phyloP scores from a whole-genome alignment of 2,113 vertebrate genomes.

The Melanocharis versteri region DNA sequence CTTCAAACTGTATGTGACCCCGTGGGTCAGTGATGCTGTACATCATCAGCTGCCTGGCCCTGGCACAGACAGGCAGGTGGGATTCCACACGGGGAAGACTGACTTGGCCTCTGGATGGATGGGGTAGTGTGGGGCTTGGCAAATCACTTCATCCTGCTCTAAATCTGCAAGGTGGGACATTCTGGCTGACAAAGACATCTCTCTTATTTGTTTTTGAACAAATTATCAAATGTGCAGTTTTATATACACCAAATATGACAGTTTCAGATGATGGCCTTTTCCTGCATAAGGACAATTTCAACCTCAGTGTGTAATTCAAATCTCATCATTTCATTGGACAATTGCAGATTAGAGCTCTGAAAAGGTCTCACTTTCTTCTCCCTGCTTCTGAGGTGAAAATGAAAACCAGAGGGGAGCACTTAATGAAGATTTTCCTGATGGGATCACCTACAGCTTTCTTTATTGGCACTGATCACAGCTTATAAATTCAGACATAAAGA shows the following conservation, averaged over 20 bases:
- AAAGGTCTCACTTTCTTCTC: not conserved
- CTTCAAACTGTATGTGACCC: not conserved
- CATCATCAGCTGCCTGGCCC: not conserved
- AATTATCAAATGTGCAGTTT: not conserved
- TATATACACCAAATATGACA: not conserved
- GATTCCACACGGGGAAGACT: not conserved
- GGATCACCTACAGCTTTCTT: not conserved
- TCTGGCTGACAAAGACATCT: not conserved
- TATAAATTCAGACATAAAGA: not conserved
- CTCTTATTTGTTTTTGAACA: not conserved
- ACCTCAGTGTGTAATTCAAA: not conserved
- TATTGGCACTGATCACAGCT: not conserved
- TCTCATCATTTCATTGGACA: not conserved
- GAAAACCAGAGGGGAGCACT: not conserved
- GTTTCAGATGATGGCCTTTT: not conserved
- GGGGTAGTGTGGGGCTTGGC: not conserved
- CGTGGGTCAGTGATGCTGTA: not conserved
- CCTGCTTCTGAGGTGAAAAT: not conserved
- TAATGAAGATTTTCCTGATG: not conserved
- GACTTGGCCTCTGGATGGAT: not conserved
- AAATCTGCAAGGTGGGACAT: constrained; percentile 12
- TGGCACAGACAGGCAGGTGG: not conserved
- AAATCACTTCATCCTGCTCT: constrained; percentile 4
- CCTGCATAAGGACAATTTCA: not conserved
- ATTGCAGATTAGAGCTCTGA: not conserved